A percentile compares a stretch with the other conserved stretches of the same genome.
These are phyloP conservation scores for Abramis brama DNA, from an alignment of 2,113 vertebrate species.

Conservation along the genomic window DNA sequence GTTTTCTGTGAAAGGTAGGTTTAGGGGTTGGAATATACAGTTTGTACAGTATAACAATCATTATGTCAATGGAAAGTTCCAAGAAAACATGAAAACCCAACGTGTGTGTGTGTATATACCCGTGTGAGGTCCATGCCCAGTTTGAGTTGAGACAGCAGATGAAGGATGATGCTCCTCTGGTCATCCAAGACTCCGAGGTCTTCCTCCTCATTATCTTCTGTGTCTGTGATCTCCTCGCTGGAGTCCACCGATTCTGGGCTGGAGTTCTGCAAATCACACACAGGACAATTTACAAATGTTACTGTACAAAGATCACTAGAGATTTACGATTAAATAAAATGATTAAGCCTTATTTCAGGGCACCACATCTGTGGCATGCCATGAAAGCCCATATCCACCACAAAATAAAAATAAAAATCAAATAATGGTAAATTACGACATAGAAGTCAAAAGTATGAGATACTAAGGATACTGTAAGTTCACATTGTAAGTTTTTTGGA, in stretches of 20 bases:
- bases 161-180: constrained; percentile 86
- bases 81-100: no score
- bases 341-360: neutral
- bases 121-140: constrained; percentile 93
- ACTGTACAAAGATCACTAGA: neutral
- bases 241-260: constrained; percentile 75
- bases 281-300: neutral
- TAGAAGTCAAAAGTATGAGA: no score
- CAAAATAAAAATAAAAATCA: neutral
- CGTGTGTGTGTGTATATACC: constrained; percentile 65
- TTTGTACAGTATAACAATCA: no score
- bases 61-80: no score
- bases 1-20: no score
- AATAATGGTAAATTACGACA: neutral
- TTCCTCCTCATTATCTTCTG: constrained; percentile 86
- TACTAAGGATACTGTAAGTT: no score
- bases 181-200: constrained; percentile 87
- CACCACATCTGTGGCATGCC: neutral
- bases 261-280: constrained; percentile 50
- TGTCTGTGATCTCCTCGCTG: constrained; percentile 86
- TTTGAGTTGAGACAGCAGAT: constrained; percentile 91
- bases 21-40: constrained; percentile 21
- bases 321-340: neutral
- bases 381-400: neutral
- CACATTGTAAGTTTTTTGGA: no score